These are phyloP conservation scores for Bhutanitis thaidina DNA, from an alignment of 2,888 invertebrate genomes.

Conservation along the genomic window DNA sequence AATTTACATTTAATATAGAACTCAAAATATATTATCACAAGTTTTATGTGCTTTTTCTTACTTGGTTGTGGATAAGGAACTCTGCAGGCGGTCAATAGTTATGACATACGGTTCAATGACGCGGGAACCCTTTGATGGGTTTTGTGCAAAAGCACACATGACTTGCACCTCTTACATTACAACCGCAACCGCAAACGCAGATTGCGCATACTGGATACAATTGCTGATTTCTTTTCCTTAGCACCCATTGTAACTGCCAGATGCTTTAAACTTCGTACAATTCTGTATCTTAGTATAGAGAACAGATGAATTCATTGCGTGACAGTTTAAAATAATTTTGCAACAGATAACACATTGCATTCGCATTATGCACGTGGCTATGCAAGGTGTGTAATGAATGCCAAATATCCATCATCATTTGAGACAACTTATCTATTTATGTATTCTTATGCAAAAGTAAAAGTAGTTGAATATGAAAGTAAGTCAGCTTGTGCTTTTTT, in stretches of 20 bases:
- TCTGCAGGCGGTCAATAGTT: conserved; percentile 13
- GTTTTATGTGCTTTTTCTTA: too few relatives aligned
- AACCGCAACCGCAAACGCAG: conserved; percentile 54
- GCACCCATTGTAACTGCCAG: conserved; percentile 36
- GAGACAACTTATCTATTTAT: conserved; percentile 1
- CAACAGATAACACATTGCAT: conserved; percentile 27
- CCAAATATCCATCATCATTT: conserved; percentile 14
- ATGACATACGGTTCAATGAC: conserved; percentile 27
- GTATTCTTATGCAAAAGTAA: background rate
- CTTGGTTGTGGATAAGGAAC: background rate
- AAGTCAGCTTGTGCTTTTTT: too few relatives aligned
- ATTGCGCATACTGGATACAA: conserved; percentile 55
- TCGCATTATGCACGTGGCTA: conserved; percentile 10
- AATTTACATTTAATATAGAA: too few relatives aligned
- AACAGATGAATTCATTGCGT: conserved; percentile 27
- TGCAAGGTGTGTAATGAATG: conserved; percentile 19
- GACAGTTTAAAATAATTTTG: conserved; percentile 38
- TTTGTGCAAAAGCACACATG: conserved; percentile 55
- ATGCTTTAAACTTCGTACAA: conserved; percentile 34
- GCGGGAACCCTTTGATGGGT: conserved; percentile 43
- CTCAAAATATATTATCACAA: too few relatives aligned
- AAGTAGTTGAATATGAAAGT: too few relatives aligned
- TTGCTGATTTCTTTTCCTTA: conserved; percentile 31
- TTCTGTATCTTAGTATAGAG: conserved; percentile 24
- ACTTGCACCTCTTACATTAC: conserved; percentile 48